Percentiles rank a stretch among this genome's conserved stretches.
Evolutionary conservation across 2,797 vertebrate genomes (phyloP).

Genomic region (Megaceryle alcyon): DNA sequence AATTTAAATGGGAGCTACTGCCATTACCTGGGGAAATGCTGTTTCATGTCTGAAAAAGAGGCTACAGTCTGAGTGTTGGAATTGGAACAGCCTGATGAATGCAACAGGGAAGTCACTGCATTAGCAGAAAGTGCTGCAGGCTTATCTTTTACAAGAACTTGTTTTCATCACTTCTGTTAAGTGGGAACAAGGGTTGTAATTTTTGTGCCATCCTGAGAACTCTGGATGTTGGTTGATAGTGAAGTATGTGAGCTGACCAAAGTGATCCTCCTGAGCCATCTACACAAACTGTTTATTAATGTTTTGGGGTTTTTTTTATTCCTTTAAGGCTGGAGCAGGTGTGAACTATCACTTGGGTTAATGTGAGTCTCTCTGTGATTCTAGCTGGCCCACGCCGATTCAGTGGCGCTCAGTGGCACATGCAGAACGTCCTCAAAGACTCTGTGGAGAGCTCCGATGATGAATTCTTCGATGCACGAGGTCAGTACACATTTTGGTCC

Average conservation of each 20-base stretch:
- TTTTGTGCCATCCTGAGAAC: background rate
- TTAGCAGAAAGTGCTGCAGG: background rate
- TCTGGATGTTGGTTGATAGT: background rate
- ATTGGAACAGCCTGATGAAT: background rate
- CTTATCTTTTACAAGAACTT: background rate
- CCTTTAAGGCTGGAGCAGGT: background rate
- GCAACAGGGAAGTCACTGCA: background rate
- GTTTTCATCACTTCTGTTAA: background rate
- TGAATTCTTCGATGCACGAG: conserved; percentile 98
- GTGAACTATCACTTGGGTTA: background rate
- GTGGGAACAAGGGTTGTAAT: background rate
- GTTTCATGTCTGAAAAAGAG: background rate
- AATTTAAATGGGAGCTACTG: background rate
- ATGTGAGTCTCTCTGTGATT: conserved; percentile 38
- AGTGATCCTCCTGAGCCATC: background rate
- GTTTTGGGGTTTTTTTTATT: background rate
- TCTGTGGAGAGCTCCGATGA: conserved; percentile 97
- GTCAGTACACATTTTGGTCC: conserved; percentile 75
- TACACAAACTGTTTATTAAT: background rate
- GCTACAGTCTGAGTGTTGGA: background rate
- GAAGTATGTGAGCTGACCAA: accelerated
- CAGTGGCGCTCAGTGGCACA: conserved; percentile 86
- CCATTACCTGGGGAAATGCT: background rate
- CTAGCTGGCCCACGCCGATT: conserved; percentile 83
- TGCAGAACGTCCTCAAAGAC: conserved; percentile 89